Conservation (phyloP, 2,888 invertebrate species). For the Molorchus minor region DNA sequence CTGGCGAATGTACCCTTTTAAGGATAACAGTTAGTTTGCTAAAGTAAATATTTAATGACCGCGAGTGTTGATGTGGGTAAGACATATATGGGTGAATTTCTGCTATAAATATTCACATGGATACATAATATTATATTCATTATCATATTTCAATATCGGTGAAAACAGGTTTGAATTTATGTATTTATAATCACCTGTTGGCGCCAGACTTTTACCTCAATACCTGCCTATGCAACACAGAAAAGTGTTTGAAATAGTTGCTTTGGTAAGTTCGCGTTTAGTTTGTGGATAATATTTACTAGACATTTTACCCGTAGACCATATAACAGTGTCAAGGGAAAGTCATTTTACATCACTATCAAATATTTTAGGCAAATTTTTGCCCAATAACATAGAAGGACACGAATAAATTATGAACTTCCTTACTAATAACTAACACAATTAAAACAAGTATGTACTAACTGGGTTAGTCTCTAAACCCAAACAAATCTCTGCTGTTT, state of each 20-base stretch:
- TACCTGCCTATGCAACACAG: constrained; percentile 1
- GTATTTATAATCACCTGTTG: constrained; percentile 13
- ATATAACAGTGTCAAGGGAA: too few relatives aligned
- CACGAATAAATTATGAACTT: too few relatives aligned
- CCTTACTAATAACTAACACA: too few relatives aligned
- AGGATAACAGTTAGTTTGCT: constrained; percentile 1
- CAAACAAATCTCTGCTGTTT: too few relatives aligned
- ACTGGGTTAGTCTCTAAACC: too few relatives aligned
- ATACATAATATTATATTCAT: too few relatives aligned
- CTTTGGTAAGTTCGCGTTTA: constrained; percentile 2
- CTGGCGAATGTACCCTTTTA: constrained; percentile 6
- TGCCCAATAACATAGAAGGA: too few relatives aligned
- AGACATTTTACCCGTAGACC: too few relatives aligned
- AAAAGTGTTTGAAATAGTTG: constrained; percentile 11
- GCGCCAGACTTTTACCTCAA: constrained; percentile 16
- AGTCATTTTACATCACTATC: too few relatives aligned
- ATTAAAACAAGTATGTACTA: too few relatives aligned
- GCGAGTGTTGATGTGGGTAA: constrained; percentile 5
- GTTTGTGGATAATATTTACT: neutral
- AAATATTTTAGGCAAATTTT: too few relatives aligned
- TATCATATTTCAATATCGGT: constrained; percentile 17
- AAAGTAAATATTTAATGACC: constrained; percentile 2
- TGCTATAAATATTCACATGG: constrained; percentile 5
- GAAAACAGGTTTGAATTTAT: constrained; percentile 17
- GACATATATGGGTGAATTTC: constrained; percentile 10